These are phyloP conservation scores for Hirtodrosophila histrioides DNA, from an alignment of 2,888 invertebrate genomes.

Conservation along the genomic window DNA sequence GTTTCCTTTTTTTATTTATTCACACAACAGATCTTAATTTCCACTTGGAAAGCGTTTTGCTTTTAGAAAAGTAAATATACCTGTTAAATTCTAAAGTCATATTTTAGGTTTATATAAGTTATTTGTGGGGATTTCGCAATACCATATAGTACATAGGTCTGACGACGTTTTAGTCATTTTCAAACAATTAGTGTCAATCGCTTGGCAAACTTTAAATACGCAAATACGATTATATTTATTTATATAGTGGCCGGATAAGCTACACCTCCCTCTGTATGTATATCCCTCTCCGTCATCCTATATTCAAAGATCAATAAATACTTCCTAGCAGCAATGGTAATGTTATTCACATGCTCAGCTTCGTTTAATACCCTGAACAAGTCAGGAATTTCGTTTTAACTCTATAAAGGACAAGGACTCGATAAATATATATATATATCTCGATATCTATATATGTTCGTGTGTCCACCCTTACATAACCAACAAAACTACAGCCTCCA, in stretches of 20 bases:
- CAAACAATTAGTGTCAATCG: constrained; percentile 77
- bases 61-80: constrained; percentile 47
- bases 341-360: neutral
- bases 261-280: constrained; percentile 1
- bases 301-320: too few species aligned
- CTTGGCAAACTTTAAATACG: constrained; percentile 72
- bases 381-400: too few species aligned
- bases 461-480: too few species aligned
- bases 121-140: constrained; percentile 57
- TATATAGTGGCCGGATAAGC: constrained; percentile 36
- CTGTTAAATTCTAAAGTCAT: constrained; percentile 19
- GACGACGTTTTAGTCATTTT: constrained; percentile 52
- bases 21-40: too few species aligned
- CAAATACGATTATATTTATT: constrained; percentile 55
- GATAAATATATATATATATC: too few species aligned
- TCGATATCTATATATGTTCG: too few species aligned
- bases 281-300: constrained; percentile 6
- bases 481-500: too few species aligned
- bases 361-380: neutral
- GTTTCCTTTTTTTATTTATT: too few species aligned
- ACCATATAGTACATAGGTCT: constrained; percentile 25
- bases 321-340: neutral
- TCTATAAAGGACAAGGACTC: too few species aligned
- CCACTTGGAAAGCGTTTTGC: constrained; percentile 25
- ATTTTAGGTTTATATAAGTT: constrained; percentile 18